Conservation (phyloP, 53 echinoderm and acorn worm genomes). For the Echinarachnius parma region DNA sequence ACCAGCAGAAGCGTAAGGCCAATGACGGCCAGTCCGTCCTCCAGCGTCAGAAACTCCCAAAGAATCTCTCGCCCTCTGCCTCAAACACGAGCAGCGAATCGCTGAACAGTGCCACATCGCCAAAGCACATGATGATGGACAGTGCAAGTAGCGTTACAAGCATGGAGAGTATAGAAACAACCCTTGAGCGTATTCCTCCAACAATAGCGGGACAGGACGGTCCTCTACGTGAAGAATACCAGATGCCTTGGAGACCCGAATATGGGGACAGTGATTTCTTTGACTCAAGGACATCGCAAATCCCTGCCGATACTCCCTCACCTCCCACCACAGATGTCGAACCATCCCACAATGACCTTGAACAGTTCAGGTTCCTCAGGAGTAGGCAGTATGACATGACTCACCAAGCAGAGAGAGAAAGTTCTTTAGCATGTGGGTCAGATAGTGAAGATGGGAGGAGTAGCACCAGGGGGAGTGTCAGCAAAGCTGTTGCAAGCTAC, state of each 20-base stretch:
- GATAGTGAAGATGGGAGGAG: background rate
- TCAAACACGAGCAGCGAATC: slow-evolving; percentile 23
- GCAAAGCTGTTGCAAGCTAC: slow-evolving; percentile 9
- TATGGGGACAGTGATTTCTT: slow-evolving; percentile 17
- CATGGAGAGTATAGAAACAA: slow-evolving; percentile 77
- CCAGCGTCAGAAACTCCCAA: slow-evolving; percentile 62
- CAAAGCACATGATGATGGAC: slow-evolving; percentile 32
- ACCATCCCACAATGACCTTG: slow-evolving; percentile 30
- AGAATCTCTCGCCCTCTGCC: slow-evolving; percentile 36
- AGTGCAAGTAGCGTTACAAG: slow-evolving; percentile 70
- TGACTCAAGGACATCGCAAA: background rate
- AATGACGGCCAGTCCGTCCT: slow-evolving; percentile 32
- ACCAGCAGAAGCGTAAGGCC: slow-evolving; percentile 80
- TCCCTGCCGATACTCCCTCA: slow-evolving; percentile 39
- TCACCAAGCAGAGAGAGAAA: slow-evolving; percentile 13
- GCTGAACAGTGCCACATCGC: slow-evolving; percentile 14
- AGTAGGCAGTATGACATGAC: slow-evolving; percentile 12
- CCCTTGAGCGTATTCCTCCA: slow-evolving; percentile 67
- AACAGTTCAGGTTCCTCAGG: slow-evolving; percentile 20
- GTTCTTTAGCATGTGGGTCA: background rate
- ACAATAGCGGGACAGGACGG: background rate
- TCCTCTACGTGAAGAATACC: slow-evolving; percentile 9
- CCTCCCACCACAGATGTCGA: slow-evolving; percentile 41
- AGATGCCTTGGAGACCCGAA: slow-evolving; percentile 33
- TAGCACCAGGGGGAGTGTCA: background rate